Evolutionary conservation across 2,888 invertebrate species (phyloP).

Genomic region (Drosophila neutralis): DNA sequence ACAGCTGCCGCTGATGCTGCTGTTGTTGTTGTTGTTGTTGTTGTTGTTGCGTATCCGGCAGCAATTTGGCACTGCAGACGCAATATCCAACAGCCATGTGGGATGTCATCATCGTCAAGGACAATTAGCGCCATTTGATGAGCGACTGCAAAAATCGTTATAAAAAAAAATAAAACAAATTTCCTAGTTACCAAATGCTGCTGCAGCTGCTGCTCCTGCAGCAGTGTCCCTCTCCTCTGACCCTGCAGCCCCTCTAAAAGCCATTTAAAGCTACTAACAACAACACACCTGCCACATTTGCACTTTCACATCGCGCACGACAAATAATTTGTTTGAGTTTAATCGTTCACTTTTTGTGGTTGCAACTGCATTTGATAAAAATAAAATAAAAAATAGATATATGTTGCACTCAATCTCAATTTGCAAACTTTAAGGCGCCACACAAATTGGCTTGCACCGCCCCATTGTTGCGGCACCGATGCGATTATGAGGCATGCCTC

Average conservation of each 20-base stretch:
- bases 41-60: slow-evolving; percentile 65
- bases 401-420: slow-evolving; percentile 73
- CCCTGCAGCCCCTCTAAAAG: background rate
- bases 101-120: slow-evolving; percentile 74
- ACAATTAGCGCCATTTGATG: slow-evolving; percentile 75
- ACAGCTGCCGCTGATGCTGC: slow-evolving; percentile 29
- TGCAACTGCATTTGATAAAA: slow-evolving; percentile 44
- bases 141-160: slow-evolving; percentile 39
- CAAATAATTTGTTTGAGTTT: slow-evolving; percentile 64
- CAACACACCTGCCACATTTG: slow-evolving; percentile 55
- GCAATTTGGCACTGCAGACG: slow-evolving; percentile 72
- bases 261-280: slow-evolving; percentile 6
- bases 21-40: slow-evolving; percentile 29
- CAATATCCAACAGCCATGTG: slow-evolving; percentile 70
- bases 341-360: slow-evolving; percentile 60
- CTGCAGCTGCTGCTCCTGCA: slow-evolving; percentile 1
- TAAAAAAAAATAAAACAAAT: slow-evolving; percentile 6
- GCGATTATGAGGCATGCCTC: background rate
- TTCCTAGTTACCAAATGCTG: slow-evolving; percentile 1
- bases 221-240: background rate
- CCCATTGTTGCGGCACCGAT: slow-evolving; percentile 12
- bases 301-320: slow-evolving; percentile 69
- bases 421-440: slow-evolving; percentile 48
- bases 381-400: background rate
- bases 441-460: slow-evolving; percentile 10